Evolutionary conservation across 2,888 invertebrate genomes (phyloP).

Genomic region (Xanthorhoe designata): DNA sequence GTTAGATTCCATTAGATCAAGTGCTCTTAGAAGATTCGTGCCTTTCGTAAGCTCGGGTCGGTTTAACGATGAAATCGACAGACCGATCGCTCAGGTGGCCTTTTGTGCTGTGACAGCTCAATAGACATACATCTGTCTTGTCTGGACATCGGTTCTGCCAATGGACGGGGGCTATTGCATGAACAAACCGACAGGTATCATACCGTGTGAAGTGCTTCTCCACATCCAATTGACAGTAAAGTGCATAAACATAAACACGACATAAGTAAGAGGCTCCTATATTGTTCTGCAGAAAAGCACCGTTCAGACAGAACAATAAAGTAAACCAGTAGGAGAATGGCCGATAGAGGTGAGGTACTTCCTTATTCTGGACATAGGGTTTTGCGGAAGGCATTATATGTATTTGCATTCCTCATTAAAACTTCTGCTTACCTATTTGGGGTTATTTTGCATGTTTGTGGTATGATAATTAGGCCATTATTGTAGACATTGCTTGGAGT

Average conservation of each 20-base stretch:
- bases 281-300: slow-evolving; percentile 8
- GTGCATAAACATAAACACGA: slow-evolving; percentile 8
- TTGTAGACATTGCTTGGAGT: neutral
- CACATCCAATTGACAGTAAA: slow-evolving; percentile 11
- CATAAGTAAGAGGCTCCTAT: slow-evolving; percentile 6
- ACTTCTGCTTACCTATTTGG: neutral
- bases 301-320: slow-evolving; percentile 6
- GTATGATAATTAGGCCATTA: neutral
- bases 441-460: neutral
- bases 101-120: slow-evolving; percentile 66
- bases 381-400: neutral
- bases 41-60: slow-evolving; percentile 31
- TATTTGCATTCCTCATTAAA: neutral
- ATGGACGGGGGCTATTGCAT: slow-evolving; percentile 56
- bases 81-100: slow-evolving; percentile 61
- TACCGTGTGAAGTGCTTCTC: slow-evolving; percentile 17
- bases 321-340: slow-evolving; percentile 9
- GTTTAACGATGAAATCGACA: slow-evolving; percentile 54
- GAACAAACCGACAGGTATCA: slow-evolving; percentile 39
- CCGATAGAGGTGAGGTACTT: neutral
- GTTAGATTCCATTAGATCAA: slow-evolving; percentile 35
- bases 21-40: slow-evolving; percentile 38
- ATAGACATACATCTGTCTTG: slow-evolving; percentile 69
- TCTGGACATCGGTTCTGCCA: slow-evolving; percentile 46
- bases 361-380: neutral